These are phyloP conservation scores for Rhagologus leucostigma DNA, from an alignment of 2,113 vertebrate species.

Conservation along the genomic window DNA sequence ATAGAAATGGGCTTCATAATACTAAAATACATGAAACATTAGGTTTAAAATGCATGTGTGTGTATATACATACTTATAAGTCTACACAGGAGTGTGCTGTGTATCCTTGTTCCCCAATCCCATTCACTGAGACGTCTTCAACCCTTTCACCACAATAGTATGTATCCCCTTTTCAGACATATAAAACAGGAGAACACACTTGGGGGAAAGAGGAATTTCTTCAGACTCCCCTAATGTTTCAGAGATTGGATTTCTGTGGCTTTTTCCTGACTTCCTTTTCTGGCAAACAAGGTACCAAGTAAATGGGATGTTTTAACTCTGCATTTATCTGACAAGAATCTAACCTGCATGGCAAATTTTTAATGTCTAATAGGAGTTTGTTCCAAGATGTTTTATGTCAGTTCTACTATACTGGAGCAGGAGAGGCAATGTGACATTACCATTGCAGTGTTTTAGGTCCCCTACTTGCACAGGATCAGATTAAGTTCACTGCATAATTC, in stretches of 20 bases:
- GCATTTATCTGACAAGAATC: slow-evolving; percentile 59
- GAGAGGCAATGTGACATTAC: background rate
- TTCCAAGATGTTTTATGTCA: slow-evolving; percentile 51
- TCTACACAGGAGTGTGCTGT: background rate
- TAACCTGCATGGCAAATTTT: slow-evolving; percentile 50
- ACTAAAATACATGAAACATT: background rate
- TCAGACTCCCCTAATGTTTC: slow-evolving; percentile 67
- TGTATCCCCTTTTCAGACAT: slow-evolving; percentile 63
- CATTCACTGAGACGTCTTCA: background rate
- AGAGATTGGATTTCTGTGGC: slow-evolving; percentile 74
- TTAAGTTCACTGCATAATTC: slow-evolving; percentile 58
- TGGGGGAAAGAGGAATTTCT: slow-evolving; percentile 72
- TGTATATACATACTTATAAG: background rate
- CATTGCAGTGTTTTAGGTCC: background rate
- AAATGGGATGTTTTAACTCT: slow-evolving; percentile 61
- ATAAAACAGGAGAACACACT: slow-evolving; percentile 78
- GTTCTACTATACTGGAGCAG: background rate
- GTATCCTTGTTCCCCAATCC: background rate
- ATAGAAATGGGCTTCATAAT: background rate
- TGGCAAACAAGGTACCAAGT: slow-evolving; percentile 63
- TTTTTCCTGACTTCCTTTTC: slow-evolving; percentile 63
- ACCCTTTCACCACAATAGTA: slow-evolving; percentile 39
- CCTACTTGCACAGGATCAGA: background rate
- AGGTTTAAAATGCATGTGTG: background rate
- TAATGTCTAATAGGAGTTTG: slow-evolving; percentile 49